Evolutionary conservation across 2,888 invertebrate genomes (phyloP).

Genomic region (Eupithecia insigniata): DNA sequence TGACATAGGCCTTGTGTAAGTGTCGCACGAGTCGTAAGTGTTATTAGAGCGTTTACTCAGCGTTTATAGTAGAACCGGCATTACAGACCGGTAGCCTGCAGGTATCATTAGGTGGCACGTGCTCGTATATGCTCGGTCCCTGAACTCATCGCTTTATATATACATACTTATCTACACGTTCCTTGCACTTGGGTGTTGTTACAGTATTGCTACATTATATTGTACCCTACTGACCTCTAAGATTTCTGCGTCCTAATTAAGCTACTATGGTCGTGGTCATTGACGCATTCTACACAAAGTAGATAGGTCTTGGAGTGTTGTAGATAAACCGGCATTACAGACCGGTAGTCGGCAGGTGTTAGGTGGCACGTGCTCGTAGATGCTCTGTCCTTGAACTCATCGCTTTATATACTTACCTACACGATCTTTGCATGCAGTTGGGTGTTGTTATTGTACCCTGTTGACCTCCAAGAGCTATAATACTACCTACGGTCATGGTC

Average conservation of each 20-base stretch:
- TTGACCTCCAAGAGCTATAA: background rate
- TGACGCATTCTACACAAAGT: background rate
- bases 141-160: constrained; percentile 31
- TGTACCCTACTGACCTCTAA: background rate
- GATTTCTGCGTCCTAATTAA: background rate
- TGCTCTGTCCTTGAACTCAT: constrained; percentile 45
- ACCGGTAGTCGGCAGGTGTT: constrained; percentile 49
- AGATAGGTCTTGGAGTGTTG: no score
- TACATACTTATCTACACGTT: background rate
- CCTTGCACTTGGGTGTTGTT: background rate
- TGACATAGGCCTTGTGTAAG: constrained; percentile 14
- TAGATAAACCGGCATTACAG: constrained; percentile 51
- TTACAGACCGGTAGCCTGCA: constrained; percentile 42
- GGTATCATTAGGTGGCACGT: constrained; percentile 67
- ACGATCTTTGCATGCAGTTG: background rate
- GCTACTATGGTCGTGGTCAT: background rate
- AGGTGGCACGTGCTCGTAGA: constrained; percentile 64
- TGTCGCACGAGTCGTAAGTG: constrained; percentile 17
- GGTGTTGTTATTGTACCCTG: background rate
- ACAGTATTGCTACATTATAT: background rate
- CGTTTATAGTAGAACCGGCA: constrained; percentile 52
- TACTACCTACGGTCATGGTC: no score
- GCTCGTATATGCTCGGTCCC: constrained; percentile 55
- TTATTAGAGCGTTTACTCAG: constrained; percentile 36
- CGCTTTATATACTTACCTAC: constrained; percentile 8